Evolutionary conservation across 1,140 invertebrate genomes (phyloP), one percentile per base, ranked within the genome.

Genomic region (Drosophila guanche): DNA sequence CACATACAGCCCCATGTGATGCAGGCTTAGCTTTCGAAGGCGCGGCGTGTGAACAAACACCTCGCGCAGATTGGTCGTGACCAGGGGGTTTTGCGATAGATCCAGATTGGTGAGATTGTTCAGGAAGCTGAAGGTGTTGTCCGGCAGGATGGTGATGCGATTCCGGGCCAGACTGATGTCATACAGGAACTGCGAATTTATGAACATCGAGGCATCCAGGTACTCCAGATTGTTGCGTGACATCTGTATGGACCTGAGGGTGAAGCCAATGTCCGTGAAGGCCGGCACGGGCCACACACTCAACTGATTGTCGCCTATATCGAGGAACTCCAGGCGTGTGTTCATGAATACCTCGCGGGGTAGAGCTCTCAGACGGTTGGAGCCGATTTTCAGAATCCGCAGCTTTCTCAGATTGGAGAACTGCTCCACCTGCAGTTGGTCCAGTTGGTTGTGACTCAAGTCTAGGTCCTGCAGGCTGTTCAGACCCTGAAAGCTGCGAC

Each of bases 1-100:
- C 27, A 93, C 94, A 76, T 93, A 95, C 57, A 97, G 93, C 37
- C 95, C 95, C 86, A 95, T 95, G 86, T 94, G 94, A 46, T 95
- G 94, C 68, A 97, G 91, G 88, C 94, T 95, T 53, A 98, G 93
- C 84, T 95, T 93, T 84, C 95, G 94, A 27, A 97, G 92, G 70
- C 95, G 95, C 29, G 96, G 96, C 12, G 97, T 93, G 90, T 97
- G 97, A 83, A 97, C 95, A 79, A 97, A 97, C n/a, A 97, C 93
- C 91, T 97, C 96, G 77, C 97, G 97, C 80, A 97, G 96, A 91
- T 97, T 97, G 42, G 96, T 96, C 70, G 96, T 94, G 63, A 94
- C 92, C 1, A 96, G 90, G n/a, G 93, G 92, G 91, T 98, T 98
- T 53, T 94, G 94, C 37, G 96, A 96, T 2, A 98, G 92, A 91